A percentile compares a stretch with the other conserved stretches of the same genome.
Evolutionary conservation across 2,888 invertebrate species (phyloP).

Genomic region (Drosophila prolongata): DNA sequence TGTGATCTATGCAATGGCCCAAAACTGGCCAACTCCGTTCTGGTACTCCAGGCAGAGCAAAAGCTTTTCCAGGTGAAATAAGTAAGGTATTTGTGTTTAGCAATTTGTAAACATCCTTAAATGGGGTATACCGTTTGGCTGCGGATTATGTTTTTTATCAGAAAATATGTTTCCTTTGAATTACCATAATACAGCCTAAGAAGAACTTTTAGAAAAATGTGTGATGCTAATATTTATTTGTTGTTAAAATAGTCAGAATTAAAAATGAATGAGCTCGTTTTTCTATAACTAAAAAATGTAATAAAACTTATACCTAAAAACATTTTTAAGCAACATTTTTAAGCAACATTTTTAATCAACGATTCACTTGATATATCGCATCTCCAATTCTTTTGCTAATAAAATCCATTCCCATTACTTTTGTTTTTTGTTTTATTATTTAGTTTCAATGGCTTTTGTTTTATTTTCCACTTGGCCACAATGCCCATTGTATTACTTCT

Average conservation of each 20-base stretch:
- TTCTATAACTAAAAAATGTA: no score
- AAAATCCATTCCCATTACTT: conserved; percentile 18
- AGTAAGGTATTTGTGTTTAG: neutral
- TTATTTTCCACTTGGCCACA: conserved; percentile 43
- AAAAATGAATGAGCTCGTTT: no score
- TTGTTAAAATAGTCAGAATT: no score
- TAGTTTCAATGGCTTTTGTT: conserved; percentile 46
- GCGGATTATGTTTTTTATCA: no score
- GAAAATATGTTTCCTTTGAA: no score
- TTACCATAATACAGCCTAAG: no score
- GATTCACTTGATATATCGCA: neutral
- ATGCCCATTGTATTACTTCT: conserved; percentile 36
- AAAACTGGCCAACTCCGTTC: conserved; percentile 6
- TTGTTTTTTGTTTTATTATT: conserved; percentile 14
- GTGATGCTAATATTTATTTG: no score
- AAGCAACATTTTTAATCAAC: no score
- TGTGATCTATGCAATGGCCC: conserved; percentile 20
- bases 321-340: no score
- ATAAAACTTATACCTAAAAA: no score
- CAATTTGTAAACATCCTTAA: neutral
- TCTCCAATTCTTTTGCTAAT: conserved; percentile 2
- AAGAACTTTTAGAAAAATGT: no score
- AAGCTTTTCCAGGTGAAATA: neutral
- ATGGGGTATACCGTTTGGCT: no score
- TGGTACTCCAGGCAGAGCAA: neutral